Evolutionary conservation across 2,888 invertebrate species (phyloP).

Genomic region (Lymantria monacha): DNA sequence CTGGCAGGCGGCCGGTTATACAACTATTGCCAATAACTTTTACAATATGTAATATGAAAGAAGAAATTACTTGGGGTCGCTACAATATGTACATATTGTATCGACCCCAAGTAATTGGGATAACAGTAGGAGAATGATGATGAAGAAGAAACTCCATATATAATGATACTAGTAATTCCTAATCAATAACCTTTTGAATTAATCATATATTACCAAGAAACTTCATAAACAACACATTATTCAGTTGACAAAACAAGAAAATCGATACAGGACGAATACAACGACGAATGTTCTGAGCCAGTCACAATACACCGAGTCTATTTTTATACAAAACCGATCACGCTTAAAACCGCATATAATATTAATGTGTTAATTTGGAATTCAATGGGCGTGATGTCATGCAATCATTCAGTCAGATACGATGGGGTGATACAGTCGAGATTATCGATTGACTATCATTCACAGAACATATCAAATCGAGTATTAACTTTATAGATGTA

Average conservation of each 20-base stretch:
- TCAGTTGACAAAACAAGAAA: neutral
- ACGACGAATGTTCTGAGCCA: neutral
- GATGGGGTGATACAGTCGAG: conserved; percentile 1
- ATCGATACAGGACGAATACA: neutral
- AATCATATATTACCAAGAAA: neutral
- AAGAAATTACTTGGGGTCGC: too few species aligned
- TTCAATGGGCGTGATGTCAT: neutral
- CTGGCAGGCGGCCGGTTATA: too few species aligned
- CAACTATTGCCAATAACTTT: too few species aligned
- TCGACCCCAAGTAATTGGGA: too few species aligned
- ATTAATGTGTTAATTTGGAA: neutral
- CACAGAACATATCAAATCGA: too few species aligned
- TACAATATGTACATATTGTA: too few species aligned
- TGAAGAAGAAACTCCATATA: too few species aligned
- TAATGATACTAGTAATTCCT: too few species aligned
- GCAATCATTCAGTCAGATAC: conserved; percentile 1
- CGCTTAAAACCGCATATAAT: neutral
- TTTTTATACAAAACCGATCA: neutral
- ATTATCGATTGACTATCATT: neutral
- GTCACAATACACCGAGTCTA: neutral
- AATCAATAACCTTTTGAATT: too few species aligned
- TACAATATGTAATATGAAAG: too few species aligned
- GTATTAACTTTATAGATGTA: too few species aligned
- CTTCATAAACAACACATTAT: neutral
- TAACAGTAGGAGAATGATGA: too few species aligned